Conservation (phyloP, 2,888 invertebrate genomes). For the Toxonevra muliebris region DNA sequence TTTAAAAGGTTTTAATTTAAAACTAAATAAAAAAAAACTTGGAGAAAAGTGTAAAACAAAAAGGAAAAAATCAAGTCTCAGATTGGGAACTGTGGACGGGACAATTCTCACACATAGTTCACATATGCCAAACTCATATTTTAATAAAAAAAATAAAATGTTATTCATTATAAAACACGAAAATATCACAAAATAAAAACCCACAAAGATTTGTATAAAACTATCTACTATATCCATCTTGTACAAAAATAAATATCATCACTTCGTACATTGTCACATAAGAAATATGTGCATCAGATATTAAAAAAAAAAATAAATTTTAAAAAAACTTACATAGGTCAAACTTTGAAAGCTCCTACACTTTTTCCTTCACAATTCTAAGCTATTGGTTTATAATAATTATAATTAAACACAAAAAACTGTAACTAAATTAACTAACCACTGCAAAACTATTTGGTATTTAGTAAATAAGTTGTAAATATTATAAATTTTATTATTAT, state of each 20-base stretch:
- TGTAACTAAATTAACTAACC: slow-evolving; percentile 60
- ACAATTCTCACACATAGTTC: slow-evolving; percentile 77
- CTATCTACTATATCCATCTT: background rate
- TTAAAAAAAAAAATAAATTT: slow-evolving; percentile 10
- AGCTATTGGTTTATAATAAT: slow-evolving; percentile 12
- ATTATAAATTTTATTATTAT: slow-evolving; percentile 37
- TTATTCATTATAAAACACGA: background rate
- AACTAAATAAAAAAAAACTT: slow-evolving; percentile 15
- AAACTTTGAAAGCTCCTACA: slow-evolving; percentile 14
- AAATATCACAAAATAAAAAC: background rate
- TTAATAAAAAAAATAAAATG: background rate
- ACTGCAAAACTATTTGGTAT: slow-evolving; percentile 50
- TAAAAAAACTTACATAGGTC: background rate
- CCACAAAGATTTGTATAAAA: too few species aligned
- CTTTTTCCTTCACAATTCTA: background rate
- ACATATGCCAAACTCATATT: slow-evolving; percentile 55
- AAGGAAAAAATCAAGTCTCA: slow-evolving; percentile 66
- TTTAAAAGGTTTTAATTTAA: slow-evolving; percentile 42
- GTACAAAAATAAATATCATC: background rate
- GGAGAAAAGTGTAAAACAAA: background rate
- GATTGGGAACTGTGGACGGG: slow-evolving; percentile 83
- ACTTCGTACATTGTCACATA: background rate
- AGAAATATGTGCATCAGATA: background rate
- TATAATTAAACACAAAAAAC: slow-evolving; percentile 31
- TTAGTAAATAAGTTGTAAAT: slow-evolving; percentile 58